Evolutionary conservation across 2,797 vertebrate species (phyloP).

Genomic region (Pseudochirops corinnae): DNA sequence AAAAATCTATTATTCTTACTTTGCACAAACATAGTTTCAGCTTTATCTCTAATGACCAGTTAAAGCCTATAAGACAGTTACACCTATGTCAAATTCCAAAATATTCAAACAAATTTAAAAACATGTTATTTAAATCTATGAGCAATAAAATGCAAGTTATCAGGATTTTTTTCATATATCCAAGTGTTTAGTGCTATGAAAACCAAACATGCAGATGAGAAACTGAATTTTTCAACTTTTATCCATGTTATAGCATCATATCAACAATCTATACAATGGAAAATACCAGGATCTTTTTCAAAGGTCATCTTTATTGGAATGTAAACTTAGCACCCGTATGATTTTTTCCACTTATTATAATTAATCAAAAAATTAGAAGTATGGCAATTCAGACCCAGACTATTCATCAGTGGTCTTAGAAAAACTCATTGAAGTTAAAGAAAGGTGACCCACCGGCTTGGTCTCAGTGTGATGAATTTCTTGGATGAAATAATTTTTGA

Average conservation of each 20-base stretch:
- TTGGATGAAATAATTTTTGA: background rate
- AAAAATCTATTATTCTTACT: conserved; percentile 21
- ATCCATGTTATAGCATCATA: background rate
- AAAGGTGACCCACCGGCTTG: background rate
- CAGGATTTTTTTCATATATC: background rate
- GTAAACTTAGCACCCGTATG: background rate
- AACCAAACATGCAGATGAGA: background rate
- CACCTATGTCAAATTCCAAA: background rate
- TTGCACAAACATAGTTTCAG: conserved; percentile 12
- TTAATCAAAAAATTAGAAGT: background rate
- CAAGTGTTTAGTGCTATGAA: background rate
- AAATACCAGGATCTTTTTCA: background rate
- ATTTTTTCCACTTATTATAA: background rate
- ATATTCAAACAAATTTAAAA: background rate
- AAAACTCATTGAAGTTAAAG: background rate
- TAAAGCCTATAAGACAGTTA: background rate
- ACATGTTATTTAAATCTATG: background rate
- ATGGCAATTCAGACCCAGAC: background rate
- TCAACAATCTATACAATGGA: background rate
- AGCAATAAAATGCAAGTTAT: background rate
- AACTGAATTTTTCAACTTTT: background rate
- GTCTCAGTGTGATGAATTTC: background rate
- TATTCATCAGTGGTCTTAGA: background rate
- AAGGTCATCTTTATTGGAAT: background rate
- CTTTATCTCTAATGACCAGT: conserved; percentile 22